Conservation (phyloP, 2,113 vertebrate genomes). For the Rissa tridactyla region DNA sequence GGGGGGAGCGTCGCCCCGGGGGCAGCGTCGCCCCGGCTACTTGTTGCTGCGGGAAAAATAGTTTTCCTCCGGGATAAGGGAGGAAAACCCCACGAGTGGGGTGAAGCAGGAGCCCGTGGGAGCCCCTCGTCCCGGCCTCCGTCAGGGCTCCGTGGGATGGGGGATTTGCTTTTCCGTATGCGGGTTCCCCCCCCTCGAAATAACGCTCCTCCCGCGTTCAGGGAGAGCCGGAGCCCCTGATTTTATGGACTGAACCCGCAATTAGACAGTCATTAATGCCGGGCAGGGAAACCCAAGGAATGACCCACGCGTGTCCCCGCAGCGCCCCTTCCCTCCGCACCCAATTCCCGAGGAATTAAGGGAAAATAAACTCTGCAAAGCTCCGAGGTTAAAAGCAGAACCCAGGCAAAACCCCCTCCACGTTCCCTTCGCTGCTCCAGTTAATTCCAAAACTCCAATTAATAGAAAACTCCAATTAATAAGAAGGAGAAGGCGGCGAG, state of each 20-base stretch:
- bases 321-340: background rate
- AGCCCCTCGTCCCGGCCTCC: background rate
- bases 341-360: background rate
- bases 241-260: background rate
- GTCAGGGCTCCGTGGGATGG: background rate
- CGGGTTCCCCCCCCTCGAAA: background rate
- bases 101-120: fast-evolving
- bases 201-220: background rate
- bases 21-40: background rate
- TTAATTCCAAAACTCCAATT: background rate
- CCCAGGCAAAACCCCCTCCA: too few species aligned
- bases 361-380: background rate
- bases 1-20: background rate
- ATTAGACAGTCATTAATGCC: background rate
- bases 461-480: background rate
- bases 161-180: background rate
- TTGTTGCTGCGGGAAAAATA: background rate
- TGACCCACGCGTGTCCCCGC: background rate
- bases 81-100: background rate
- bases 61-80: background rate
- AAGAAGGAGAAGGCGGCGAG: background rate
- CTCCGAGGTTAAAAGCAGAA: background rate
- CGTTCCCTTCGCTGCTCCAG: background rate
- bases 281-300: background rate
- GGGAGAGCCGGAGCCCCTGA: background rate